These are phyloP conservation scores for Euproctis similis DNA, from an alignment of 2,888 invertebrate genomes.

Conservation along the genomic window DNA sequence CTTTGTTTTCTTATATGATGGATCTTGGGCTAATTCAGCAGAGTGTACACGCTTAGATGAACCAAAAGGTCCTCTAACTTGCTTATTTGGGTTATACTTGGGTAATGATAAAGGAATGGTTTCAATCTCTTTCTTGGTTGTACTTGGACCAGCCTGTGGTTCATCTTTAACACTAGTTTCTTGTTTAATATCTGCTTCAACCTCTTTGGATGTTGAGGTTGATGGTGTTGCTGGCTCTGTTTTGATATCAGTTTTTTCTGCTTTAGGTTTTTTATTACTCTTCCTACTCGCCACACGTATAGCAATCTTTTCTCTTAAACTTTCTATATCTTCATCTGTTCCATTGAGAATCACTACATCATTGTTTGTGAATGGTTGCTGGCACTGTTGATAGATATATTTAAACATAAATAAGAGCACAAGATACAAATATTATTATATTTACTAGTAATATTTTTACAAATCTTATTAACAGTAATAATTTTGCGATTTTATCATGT, in stretches of 20 bases:
- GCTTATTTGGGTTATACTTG: constrained; percentile 61
- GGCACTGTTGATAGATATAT: constrained; percentile 81
- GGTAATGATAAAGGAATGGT: constrained; percentile 63
- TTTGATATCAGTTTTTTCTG: constrained; percentile 34
- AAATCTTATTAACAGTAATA: too few relatives aligned
- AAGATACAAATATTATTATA: too few relatives aligned
- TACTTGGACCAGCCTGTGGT: constrained; percentile 40
- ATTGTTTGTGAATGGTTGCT: constrained; percentile 82
- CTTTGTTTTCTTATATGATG: constrained; percentile 85
- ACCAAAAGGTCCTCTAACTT: constrained; percentile 60
- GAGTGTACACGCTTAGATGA: constrained; percentile 56
- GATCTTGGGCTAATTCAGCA: constrained; percentile 72
- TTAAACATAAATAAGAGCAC: too few relatives aligned
- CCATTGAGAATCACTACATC: constrained; percentile 94
- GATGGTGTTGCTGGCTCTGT: constrained; percentile 31
- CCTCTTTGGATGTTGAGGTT: constrained; percentile 21
- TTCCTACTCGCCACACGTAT: constrained; percentile 81
- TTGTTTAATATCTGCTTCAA: constrained; percentile 25
- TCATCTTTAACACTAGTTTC: constrained; percentile 54
- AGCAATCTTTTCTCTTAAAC: constrained; percentile 79
- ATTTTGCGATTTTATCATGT: too few relatives aligned
- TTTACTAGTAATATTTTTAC: too few relatives aligned
- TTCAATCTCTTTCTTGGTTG: constrained; percentile 56
- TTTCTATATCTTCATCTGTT: constrained; percentile 83
- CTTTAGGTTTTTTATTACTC: constrained; percentile 77